Evolutionary conservation across 1,140 invertebrate species (phyloP).

Genomic region (Mamestra configurata): DNA sequence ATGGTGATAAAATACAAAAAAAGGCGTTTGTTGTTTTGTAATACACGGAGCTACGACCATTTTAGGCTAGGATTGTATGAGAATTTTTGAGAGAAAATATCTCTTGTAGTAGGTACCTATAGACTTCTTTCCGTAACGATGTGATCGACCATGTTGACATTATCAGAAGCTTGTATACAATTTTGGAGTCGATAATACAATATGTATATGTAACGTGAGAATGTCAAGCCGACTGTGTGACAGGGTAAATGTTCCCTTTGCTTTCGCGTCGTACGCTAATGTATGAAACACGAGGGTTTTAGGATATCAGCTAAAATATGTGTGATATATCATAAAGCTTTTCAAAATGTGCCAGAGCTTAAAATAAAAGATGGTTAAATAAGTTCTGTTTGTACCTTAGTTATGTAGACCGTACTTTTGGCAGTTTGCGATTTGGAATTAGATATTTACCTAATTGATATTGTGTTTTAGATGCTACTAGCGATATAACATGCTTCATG

Average conservation of each 20-base stretch:
- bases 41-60: background rate
- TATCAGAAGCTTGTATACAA: slow-evolving; percentile 38
- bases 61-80: slow-evolving; percentile 33
- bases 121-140: slow-evolving; percentile 38
- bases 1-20: slow-evolving; percentile 24
- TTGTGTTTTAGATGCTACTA: too few species aligned
- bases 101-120: background rate
- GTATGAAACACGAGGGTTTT: background rate
- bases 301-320: too few species aligned
- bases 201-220: slow-evolving; percentile 4
- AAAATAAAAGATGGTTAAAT: too few species aligned
- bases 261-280: slow-evolving; percentile 4
- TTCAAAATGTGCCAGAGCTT: too few species aligned
- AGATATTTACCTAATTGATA: too few species aligned
- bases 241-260: slow-evolving; percentile 32
- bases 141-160: slow-evolving; percentile 31
- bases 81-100: slow-evolving; percentile 6
- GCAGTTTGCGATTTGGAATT: too few species aligned
- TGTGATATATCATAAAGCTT: too few species aligned
- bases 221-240: slow-evolving; percentile 37
- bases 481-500: too few species aligned
- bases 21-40: slow-evolving; percentile 18
- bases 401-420: too few species aligned
- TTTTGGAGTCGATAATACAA: background rate
- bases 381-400: too few species aligned